Evolutionary conservation across 2,113 vertebrate genomes (phyloP), one percentile per base, ranked within the genome.

Genomic region (Halcyon malimbica): DNA sequence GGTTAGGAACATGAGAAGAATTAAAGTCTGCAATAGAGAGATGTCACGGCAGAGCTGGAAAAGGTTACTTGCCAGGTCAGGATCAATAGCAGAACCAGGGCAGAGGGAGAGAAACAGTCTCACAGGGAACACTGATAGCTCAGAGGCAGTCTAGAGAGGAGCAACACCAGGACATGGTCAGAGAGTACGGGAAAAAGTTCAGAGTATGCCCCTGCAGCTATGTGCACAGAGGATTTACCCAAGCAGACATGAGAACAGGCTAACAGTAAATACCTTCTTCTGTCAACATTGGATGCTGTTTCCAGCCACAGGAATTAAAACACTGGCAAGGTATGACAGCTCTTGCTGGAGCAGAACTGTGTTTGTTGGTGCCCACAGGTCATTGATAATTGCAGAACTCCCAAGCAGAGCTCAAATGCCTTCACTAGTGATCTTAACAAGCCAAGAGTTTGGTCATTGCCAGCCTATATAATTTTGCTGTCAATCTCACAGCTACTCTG

Each of bases 201-300:
- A 78, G 73, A 23, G 54, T 62, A 7, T 57, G 50, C 24, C 33
- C 35, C 28, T 54, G 29, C 57, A 80, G 75, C 46, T 79, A 50
- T 54, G 50, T 1, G 10, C 29, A 63, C 1, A 4, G 51, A 83
- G 42, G 35, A 70, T 53, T 84, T 89, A 71, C 1, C 1, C 48
- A 83, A 84, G 64, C 71, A 95, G 77, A 78, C 26, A 16, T 5
- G 41, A 88, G 60, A 82, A 88, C 51, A 75, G 26, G 11, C 28
- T 78, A 71, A 70, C 83, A 56, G 62, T 76, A 91, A 96, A 91
- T 87, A 96, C 19, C 57, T 84, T 51, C 10, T 63, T 93, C 77
- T 91, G 91, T 48, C 94, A 94, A 60, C 69, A 89, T 24, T 64
- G 81, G 29, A n/a, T 71, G 62, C 44, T 85, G 65, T 1, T 71